Percentiles rank a stretch among this genome's conserved stretches.
Conservation (phyloP, 2,888 invertebrate genomes). For the Lycia hirtaria region DNA sequence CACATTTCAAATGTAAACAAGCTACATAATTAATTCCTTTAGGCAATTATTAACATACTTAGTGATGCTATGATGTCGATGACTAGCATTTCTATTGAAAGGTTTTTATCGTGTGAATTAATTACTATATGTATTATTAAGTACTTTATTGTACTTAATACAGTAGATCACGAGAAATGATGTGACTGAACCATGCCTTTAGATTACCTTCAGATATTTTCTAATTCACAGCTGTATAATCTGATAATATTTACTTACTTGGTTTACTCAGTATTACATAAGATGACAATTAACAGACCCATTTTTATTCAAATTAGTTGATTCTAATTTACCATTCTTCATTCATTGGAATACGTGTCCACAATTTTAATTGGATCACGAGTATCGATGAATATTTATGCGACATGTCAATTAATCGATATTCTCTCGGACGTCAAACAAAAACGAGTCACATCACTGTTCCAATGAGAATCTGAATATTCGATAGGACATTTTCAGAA, state of each 20-base stretch:
- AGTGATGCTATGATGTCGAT: conserved; percentile 46
- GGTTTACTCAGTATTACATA: not conserved
- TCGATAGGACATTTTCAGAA: not conserved
- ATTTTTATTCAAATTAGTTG: not conserved
- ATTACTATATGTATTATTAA: conserved; percentile 13
- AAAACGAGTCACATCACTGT: conserved; percentile 9
- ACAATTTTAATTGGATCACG: not conserved
- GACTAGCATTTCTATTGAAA: conserved; percentile 36
- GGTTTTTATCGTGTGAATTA: conserved; percentile 37
- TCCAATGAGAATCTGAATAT: not conserved
- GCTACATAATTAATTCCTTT: conserved; percentile 54
- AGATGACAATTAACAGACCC: not conserved
- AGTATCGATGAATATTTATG: conserved; percentile 13
- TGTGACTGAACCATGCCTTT: not conserved
- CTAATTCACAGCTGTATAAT: not conserved
- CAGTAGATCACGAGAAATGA: conserved; percentile 3
- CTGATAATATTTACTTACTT: not conserved
- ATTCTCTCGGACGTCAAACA: not conserved
- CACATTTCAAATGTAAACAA: conserved; percentile 40
- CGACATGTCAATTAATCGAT: conserved; percentile 5
- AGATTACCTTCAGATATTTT: not conserved
- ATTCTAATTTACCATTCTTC: not conserved
- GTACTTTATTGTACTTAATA: conserved; percentile 13
- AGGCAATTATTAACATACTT: conserved; percentile 47
- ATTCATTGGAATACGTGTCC: not conserved